Conservation (phyloP, 2,888 invertebrate genomes). For the Synergus umbraculus region DNA sequence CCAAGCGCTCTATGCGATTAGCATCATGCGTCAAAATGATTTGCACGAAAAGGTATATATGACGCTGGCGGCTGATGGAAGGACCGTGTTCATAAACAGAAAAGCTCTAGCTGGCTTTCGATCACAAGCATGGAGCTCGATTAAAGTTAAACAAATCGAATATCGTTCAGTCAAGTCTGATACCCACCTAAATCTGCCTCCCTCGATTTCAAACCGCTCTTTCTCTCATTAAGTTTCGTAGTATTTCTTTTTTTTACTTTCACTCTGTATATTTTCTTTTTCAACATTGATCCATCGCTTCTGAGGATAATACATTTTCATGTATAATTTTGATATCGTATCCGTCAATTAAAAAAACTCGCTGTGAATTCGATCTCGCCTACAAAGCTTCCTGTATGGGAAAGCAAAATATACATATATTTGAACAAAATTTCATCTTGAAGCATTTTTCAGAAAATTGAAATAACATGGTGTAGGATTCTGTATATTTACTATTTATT, state of each 20-base stretch:
- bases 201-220: neutral
- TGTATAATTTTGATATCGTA: no score
- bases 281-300: neutral
- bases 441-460: no score
- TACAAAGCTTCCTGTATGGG: no score
- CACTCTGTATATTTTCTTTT: neutral
- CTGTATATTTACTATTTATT: neutral
- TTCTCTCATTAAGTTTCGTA: neutral
- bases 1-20: neutral
- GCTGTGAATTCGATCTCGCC: no score
- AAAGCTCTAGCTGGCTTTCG: constrained; percentile 42
- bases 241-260: neutral
- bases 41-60: constrained; percentile 55
- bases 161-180: constrained; percentile 14
- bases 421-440: no score
- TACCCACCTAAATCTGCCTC: neutral
- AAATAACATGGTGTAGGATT: no score
- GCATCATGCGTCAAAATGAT: constrained; percentile 53
- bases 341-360: no score
- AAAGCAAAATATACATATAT: no score
- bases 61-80: constrained; percentile 53
- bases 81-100: constrained; percentile 56
- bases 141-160: constrained; percentile 23
- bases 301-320: no score
- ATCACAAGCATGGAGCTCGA: neutral